Evolutionary conservation across 2,797 vertebrate genomes (phyloP), one percentile per base, ranked within the genome.

Genomic region (Tragopan temminckii): DNA sequence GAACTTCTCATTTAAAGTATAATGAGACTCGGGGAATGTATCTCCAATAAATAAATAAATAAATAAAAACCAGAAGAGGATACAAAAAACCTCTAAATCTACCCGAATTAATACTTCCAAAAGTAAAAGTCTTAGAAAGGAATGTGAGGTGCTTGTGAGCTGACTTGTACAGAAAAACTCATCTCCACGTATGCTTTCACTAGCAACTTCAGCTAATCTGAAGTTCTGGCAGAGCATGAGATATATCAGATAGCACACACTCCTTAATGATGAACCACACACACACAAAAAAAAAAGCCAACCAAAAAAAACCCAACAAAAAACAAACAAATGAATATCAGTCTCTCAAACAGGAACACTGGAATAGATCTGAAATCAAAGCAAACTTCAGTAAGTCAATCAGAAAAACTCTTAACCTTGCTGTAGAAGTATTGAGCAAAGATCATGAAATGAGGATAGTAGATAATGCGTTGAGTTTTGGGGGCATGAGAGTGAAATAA

Each of bases 401-500:
- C 27, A 66, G 61, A 53, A 61, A 23, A 19, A 31, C 25, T 59
- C 31, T 58, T 59, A 43, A 53, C 16, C 21, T 55, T 80, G 33
- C 31, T 64, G 24, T n/a, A 75, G 14, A 80, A 80, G 27, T 46
- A 46, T 6, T 9, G 13, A 71, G 63, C 1, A 63, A 7, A 1
- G 36, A 72, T 48, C 5, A 5, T 8, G 13, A 74, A 4, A 24
- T 5, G 3, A 77, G 12, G 40, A 38, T 36, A 66, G 66, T 11
- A 61, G 20, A 31, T 29, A 84, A 8, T 17, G 66, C 2, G 0
- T 0, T 38, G 17, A 5, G 19, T 5, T 77, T 66, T 40, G 27
- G 3, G 7, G 45, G 23, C 20, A 75, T 61, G 9, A 57, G 13
- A 9, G 62, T 2, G 24, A 69, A 89, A n/a, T 36, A 43, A 33